Conservation (phyloP, 2,888 invertebrate species). For the Aradus depressus region DNA sequence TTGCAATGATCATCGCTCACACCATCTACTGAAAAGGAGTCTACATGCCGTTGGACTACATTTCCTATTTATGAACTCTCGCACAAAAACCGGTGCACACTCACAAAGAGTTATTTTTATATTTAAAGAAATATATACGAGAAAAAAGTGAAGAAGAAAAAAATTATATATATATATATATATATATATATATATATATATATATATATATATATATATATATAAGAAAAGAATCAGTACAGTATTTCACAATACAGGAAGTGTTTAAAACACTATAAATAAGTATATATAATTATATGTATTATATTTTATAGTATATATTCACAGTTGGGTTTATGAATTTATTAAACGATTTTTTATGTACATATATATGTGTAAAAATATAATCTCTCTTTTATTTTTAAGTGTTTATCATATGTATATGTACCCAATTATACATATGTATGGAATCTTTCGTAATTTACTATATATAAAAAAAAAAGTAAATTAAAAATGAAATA, state of each 20-base stretch:
- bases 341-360: conserved; percentile 22
- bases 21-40: conserved; percentile 35
- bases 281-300: conserved; percentile 22
- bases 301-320: conserved; percentile 25
- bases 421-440: conserved; percentile 22
- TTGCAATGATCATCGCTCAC: conserved; percentile 50
- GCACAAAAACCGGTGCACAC: too few relatives aligned
- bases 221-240: too few relatives aligned
- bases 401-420: conserved; percentile 24
- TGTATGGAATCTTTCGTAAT: conserved; percentile 18
- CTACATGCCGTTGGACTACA: too few relatives aligned
- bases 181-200: too few relatives aligned
- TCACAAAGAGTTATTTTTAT: too few relatives aligned
- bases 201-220: conserved; percentile 16
- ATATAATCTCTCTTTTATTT: conserved; percentile 28
- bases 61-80: too few relatives aligned
- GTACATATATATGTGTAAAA: conserved; percentile 27
- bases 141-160: too few relatives aligned
- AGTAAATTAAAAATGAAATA: too few relatives aligned
- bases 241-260: conserved; percentile 24
- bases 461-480: background rate
- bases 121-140: too few relatives aligned
- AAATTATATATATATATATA: too few relatives aligned
- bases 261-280: conserved; percentile 28
- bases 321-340: conserved; percentile 26